Evolutionary conservation across 2,113 vertebrate genomes (phyloP).

Genomic region (Vulpes vulpes): DNA sequence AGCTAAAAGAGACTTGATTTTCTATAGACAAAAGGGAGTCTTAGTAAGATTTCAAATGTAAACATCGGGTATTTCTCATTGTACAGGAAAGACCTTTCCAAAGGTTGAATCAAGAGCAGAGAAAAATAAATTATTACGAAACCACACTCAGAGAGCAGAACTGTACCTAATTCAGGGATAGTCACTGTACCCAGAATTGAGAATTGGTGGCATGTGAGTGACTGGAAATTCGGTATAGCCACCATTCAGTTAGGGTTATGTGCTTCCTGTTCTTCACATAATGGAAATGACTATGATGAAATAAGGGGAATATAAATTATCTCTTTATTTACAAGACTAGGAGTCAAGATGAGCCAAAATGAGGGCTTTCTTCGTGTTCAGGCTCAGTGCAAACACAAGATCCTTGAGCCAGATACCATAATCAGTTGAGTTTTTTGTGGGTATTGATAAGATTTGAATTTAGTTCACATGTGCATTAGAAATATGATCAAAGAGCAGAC

Average conservation of each 20-base stretch:
- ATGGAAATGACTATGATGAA: neutral
- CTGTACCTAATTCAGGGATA: neutral
- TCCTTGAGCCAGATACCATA: neutral
- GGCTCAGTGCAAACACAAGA: neutral
- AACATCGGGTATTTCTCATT: neutral
- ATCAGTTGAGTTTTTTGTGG: neutral
- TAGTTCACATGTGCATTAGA: neutral
- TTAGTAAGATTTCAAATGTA: neutral
- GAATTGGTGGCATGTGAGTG: neutral
- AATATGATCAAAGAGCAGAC: neutral
- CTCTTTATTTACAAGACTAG: neutral
- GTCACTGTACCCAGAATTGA: neutral
- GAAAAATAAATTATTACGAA: neutral
- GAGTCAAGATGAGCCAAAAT: neutral
- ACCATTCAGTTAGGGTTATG: neutral
- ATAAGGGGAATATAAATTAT: neutral
- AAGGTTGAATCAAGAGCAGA: neutral
- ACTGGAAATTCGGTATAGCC: neutral
- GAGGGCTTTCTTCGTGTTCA: neutral
- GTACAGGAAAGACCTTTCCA: neutral
- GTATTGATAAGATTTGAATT: neutral
- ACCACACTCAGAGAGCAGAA: neutral
- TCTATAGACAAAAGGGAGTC: neutral
- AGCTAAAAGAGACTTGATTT: neutral
- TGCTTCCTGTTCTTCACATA: neutral